Evolutionary conservation across 2,113 vertebrate species (phyloP), one percentile per base, ranked within the genome.

Genomic region (Mormyrus lacerda): DNA sequence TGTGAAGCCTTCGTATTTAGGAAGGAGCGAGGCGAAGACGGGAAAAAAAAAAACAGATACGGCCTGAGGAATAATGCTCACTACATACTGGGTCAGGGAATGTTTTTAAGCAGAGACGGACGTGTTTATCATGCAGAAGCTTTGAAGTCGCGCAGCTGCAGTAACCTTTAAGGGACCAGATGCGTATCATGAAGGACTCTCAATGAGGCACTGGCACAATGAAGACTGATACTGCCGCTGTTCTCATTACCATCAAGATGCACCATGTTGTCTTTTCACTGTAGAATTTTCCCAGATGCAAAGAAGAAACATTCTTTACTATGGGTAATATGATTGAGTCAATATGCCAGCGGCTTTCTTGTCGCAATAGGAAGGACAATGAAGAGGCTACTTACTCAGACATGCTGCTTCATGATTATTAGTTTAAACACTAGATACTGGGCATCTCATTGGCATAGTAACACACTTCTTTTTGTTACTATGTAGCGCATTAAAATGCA

Each of bases 91-190:
- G 48, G 44, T 85, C 76, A 42, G 39, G 24, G 24, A 85, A 45
- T 85, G 50, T 92, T 90, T 92, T 92, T 93, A 89, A 58, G 21
- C 92, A 89, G 92, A 92, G 89, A 90, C 91, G 89, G 92, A 90
- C 55, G 89, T 89, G 90, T 91, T 95, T 94, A 93, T 93, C 92
- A 93, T 93, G 92, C 93, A 92, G 91, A 79, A 61, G 10, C 94
- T 95, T 95, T 95, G 93, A 95, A 93, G 93, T 94, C 91, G 92
- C 92, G 92, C 93, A 89, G 91, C 93, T 89, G 91, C 89, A 91
- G 88, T 65, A 91, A 90, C 91, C 92, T 94, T 93, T 94, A 91
- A 93, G 93, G 90, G 90, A 90, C 89, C 89, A 90, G 3, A 89
- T 90, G 61, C n/a, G 88, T 91, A 91, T 94, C 94, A 93, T 94